Base-by-base conservation (phyloP, 2,113 vertebrate species). In the Chitala chitala region DNA sequence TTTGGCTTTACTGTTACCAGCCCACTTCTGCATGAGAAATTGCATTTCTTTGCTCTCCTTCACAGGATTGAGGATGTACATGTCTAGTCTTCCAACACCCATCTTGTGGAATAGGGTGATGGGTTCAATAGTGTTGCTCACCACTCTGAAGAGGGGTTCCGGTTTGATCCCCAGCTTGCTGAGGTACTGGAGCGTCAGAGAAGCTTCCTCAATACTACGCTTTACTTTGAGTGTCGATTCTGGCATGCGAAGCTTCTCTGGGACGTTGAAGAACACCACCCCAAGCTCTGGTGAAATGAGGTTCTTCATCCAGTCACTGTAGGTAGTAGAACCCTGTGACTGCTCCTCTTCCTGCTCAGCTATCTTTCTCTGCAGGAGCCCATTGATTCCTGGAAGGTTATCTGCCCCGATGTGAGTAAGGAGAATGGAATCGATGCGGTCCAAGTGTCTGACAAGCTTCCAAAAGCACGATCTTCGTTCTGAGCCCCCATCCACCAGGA, bases 11-110 rank as follows among this genome's bases (percentile, higher is more conserved):
- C 97, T 99, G 76, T 99, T 99, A 9, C 97, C 97, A 20, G 95
- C 92, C 97, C 97, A 99, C 79, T 98, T 98, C 75, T 99, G 96
- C 96, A 99, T 98, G 44, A 99, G 91, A 79, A 99, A 99, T 76
- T 99, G 97, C 97, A 99, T 99, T 87, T 99, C 97, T 81, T 99
- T 99, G 87, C 96, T 99, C 81, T 99, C 97, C 75, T 98, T 98
- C 24, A 99, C 94, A 4, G 97, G 97, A 76, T 98, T 99, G 75
- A 99, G 85, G 61, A 98, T 78, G 5, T 99, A 99, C 96, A 99
- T 98, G 83, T 99, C 97, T 81, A 99, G 83, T 74, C 93, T 94
- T 6, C 97, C 97, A 73, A 98, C 97, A 3, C 97, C 97, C 79
- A 99, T 93, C 81, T 99, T 98, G 87, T 98, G 97, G 87, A 99